Evolutionary conservation across 92 coral and sea anemone genomes (phyloP).

Genomic region (Isaurus tuberculatus): DNA sequence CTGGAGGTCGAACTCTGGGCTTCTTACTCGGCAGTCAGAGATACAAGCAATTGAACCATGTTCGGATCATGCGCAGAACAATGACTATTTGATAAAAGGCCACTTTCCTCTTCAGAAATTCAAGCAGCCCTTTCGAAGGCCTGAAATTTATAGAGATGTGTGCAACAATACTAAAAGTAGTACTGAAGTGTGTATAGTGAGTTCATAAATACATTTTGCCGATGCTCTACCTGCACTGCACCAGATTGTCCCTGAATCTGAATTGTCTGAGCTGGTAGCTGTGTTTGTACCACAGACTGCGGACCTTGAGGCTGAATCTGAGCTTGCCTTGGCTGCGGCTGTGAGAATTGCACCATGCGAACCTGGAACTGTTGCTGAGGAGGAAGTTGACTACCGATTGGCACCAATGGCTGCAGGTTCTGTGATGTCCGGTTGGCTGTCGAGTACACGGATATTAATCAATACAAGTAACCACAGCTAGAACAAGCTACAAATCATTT

Average conservation of each 20-base stretch:
- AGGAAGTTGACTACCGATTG: conserved; percentile 61
- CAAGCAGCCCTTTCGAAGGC: too few species aligned
- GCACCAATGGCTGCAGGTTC: conserved; percentile 91
- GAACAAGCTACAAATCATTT: background rate
- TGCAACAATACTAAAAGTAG: too few species aligned
- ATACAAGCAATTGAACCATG: too few species aligned
- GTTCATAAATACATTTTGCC: background rate
- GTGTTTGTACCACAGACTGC: conserved; percentile 75
- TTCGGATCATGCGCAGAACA: too few species aligned
- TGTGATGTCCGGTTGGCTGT: conserved; percentile 82
- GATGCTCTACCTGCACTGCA: background rate
- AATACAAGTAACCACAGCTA: background rate
- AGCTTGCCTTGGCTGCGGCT: conserved; percentile 66
- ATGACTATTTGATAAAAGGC: too few species aligned
- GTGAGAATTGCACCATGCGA: conserved; percentile 87
- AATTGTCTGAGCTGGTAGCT: conserved; percentile 66
- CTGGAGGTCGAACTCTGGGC: too few species aligned
- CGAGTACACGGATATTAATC: conserved; percentile 62
- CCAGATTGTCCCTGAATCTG: conserved; percentile 75
- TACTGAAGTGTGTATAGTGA: background rate
- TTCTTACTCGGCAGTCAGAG: too few species aligned
- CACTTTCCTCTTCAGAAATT: too few species aligned
- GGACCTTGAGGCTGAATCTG: conserved; percentile 71
- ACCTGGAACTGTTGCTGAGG: conserved; percentile 87
- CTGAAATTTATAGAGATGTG: too few species aligned